Evolutionary conservation across 2,113 vertebrate species (phyloP).

Genomic region (Ramphastos sulfuratus): DNA sequence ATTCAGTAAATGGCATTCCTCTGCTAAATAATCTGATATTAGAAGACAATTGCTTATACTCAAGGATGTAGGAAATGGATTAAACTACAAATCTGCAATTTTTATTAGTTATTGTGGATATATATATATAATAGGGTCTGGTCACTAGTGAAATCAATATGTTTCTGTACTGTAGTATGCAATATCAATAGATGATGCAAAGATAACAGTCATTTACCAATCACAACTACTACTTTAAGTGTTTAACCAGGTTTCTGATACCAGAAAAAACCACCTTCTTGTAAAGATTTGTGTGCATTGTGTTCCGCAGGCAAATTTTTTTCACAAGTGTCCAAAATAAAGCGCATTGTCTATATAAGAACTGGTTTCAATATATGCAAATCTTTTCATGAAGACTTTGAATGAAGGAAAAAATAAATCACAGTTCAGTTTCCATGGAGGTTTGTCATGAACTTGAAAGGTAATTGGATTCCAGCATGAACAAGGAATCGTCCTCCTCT

Average conservation of each 20-base stretch:
- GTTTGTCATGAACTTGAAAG: background rate
- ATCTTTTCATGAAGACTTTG: background rate
- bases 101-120: background rate
- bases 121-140: background rate
- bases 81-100: background rate
- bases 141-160: background rate
- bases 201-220: background rate
- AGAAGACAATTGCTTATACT: background rate
- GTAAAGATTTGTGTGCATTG: background rate
- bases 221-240: background rate
- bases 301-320: background rate
- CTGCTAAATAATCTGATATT: background rate
- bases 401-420: background rate
- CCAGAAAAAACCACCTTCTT: background rate
- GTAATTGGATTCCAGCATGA: background rate
- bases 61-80: background rate
- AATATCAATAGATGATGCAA: background rate
- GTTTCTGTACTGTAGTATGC: background rate
- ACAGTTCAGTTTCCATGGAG: background rate
- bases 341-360: background rate
- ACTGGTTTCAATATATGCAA: background rate
- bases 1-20: background rate
- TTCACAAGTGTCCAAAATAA: background rate
- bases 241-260: background rate
- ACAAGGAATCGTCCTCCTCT: background rate